Evolutionary conservation across 2,888 invertebrate genomes (phyloP), one percentile per base, ranked within the genome.

Genomic region (Noctua janthina): DNA sequence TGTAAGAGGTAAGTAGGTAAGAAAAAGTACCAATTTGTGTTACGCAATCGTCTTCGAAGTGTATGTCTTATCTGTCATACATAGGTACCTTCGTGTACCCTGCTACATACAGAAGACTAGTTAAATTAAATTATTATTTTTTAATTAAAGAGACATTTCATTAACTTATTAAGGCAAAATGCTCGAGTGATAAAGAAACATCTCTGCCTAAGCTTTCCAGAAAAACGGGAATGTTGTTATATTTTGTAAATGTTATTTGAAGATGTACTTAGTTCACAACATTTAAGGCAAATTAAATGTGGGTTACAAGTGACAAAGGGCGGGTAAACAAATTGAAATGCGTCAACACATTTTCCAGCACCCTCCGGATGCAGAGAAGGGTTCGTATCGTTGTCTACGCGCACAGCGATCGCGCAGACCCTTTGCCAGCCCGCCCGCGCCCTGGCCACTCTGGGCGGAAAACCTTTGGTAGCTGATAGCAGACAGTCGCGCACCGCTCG

Each of bases 401-500:
- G 92, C 92, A 91, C 79, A 67, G 79, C 51, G 75, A 74, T 76
- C 88, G 94, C 94, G 94, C 94, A 93, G 88, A 90, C 87, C 91
- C 90, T 89, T 89, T 85, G 80, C 71, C 87, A 68, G 46, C 88
- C 89, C 92, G 92, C 92, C 93, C 94, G 94, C 94, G 91, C 94
- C 93, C 92, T 90, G 88, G 83, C 89, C 85, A 73, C 76, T 82
- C 91, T 91, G 94, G 94, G 94, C 93, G 94, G 95, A 93, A 93
- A 92, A 91, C 88, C 90, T 85, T 89, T 84, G 84, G 84, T 86
- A 76, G 87, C 87, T 89, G 88, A 88, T 87, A 90, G 86, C 88
- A 79, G 81, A 88, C 94, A 94, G 95, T 94, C 94, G 94, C 94
- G 94, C 94, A 93, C 88, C 91, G 93, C 91, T 91, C 91, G 92